These are phyloP conservation scores for Actinopyga echinites DNA, from an alignment of 53 echinoderm and acorn worm species.

Conservation along the genomic window DNA sequence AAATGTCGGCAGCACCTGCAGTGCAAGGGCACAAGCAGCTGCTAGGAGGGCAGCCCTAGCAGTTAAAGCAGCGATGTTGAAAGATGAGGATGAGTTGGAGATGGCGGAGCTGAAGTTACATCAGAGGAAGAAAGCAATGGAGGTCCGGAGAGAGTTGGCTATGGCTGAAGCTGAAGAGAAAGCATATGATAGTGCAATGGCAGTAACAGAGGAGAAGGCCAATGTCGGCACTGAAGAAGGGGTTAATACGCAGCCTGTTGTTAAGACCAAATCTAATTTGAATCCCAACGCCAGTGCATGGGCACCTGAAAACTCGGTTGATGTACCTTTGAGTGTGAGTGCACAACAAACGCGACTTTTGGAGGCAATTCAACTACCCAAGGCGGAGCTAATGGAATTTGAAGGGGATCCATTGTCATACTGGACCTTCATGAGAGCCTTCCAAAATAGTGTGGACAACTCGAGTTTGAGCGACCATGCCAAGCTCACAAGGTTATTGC, in stretches of 20 bases:
- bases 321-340: not conserved
- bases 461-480: conserved; percentile 11
- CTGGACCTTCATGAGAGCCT: conserved; percentile 48
- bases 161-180: conserved; percentile 13
- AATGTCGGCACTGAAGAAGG: not conserved
- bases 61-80: conserved; percentile 12
- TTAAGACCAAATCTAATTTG: not conserved
- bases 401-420: conserved; percentile 59
- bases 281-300: not conserved
- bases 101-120: conserved; percentile 28
- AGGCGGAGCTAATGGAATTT: conserved; percentile 53
- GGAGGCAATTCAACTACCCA: conserved; percentile 11
- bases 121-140: conserved; percentile 31
- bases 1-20: conserved; percentile 8
- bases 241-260: not conserved
- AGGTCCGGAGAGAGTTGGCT: conserved; percentile 13
- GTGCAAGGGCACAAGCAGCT: not conserved
- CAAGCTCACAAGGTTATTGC: conserved; percentile 40
- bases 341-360: conserved; percentile 14
- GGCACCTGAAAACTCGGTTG: not conserved
- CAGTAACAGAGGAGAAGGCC: not conserved
- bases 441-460: conserved; percentile 56
- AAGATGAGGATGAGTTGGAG: conserved; percentile 41
- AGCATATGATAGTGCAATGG: not conserved
- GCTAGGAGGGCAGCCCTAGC: conserved; percentile 21